Conservation (phyloP, 2,797 vertebrate species). For the Merluccius polli region DNA sequence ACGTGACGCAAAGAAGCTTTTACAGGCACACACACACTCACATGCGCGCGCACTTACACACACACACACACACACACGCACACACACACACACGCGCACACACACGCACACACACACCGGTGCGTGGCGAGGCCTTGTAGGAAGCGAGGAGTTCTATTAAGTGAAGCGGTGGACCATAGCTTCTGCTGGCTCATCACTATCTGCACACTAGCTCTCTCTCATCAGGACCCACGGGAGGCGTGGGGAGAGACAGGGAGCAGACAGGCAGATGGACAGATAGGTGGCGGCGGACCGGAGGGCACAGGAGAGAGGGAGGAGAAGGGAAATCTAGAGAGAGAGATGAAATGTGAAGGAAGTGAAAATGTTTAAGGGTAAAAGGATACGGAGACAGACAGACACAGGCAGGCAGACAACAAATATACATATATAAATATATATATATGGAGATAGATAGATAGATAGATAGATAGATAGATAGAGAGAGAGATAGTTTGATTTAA, state of each 20-base stretch:
- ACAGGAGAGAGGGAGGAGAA: not conserved
- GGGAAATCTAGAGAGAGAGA: not conserved
- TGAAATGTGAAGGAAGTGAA: not conserved
- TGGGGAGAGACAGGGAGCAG: conserved; percentile 8
- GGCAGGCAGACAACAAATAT: no score
- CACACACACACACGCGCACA: conserved; percentile 22
- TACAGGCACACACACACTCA: conserved; percentile 8
- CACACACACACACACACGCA: conserved; percentile 14
- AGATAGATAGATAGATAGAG: not conserved
- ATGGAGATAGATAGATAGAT: no score
- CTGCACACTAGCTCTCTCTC: conserved; percentile 44
- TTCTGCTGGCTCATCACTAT: conserved; percentile 71
- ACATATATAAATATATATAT: no score
- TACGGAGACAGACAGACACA: not conserved
- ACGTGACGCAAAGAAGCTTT: not conserved
- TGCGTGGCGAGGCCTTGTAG: conserved; percentile 61
- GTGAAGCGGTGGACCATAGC: conserved; percentile 64
- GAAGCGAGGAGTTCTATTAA: conserved; percentile 67
- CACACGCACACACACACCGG: conserved; percentile 26
- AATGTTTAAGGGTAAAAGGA: not conserved
- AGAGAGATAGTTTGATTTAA: no score
- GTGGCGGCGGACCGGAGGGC: not conserved
- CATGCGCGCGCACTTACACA: conserved; percentile 5
- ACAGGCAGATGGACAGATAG: conserved; percentile 4
- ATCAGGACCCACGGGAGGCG: conserved; percentile 29